Conservation (phyloP, 2,888 invertebrate genomes). For the Noctua janthina region DNA sequence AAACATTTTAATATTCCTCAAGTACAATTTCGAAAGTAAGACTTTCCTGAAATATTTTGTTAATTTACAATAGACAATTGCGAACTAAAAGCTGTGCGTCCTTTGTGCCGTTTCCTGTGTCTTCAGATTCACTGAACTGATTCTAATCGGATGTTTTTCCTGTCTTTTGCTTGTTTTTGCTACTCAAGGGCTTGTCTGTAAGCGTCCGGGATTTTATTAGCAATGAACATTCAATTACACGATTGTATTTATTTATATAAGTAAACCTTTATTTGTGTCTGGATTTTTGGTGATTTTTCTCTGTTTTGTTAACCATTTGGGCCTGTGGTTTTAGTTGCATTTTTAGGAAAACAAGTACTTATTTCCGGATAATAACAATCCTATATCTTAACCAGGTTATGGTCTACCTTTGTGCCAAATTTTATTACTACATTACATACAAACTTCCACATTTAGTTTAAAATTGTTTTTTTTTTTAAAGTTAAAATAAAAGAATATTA, state of each 20-base stretch:
- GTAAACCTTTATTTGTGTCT: constrained; percentile 17
- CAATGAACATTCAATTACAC: constrained; percentile 59
- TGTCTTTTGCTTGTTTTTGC: constrained; percentile 59
- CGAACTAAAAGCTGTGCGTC: constrained; percentile 51
- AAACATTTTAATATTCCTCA: neutral
- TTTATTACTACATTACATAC: neutral
- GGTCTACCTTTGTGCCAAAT: neutral
- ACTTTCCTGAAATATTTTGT: constrained; percentile 36
- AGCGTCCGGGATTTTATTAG: constrained; percentile 59
- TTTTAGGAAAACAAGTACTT: neutral
- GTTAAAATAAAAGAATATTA: too few relatives aligned
- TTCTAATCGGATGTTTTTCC: constrained; percentile 63
- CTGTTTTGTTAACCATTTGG: neutral
- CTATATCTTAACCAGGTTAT: neutral
- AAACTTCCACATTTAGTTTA: too few relatives aligned
- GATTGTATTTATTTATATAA: constrained; percentile 49
- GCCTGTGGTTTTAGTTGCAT: too few relatives aligned
- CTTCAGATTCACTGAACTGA: constrained; percentile 64
- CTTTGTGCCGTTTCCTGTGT: constrained; percentile 50
- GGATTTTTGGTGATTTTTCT: neutral
- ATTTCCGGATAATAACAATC: neutral
- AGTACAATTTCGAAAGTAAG: neutral
- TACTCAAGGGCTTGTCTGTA: constrained; percentile 58
- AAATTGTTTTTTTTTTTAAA: too few relatives aligned
- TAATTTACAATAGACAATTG: constrained; percentile 59